Base-by-base conservation (phyloP, 2,797 vertebrate species). In the Schizothorax lantsangensis region DNA sequence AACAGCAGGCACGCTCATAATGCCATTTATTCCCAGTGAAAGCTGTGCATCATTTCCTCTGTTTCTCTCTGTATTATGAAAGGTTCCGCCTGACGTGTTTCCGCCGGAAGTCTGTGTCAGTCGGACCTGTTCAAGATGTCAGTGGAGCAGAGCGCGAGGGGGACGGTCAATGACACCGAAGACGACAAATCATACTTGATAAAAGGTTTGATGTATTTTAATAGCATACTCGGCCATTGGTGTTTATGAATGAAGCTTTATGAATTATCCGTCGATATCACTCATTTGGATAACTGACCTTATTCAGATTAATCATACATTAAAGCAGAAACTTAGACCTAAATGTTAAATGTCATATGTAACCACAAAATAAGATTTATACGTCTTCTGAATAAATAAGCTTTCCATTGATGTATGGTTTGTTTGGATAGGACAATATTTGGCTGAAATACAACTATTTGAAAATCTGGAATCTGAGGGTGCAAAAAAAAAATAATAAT, bases 41-140 rank as follows among this genome's bases (percentile, higher is more conserved):
- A 69, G 68, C 49, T 68, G 30, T 64, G 23, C 4, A 14, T 45
- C 21, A 45, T 69, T 10, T 47, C n/a, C 26, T 30, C 8, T 17
- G 9, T 64, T 64, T 26, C 11, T 59, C 0, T 10, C 40, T 23
- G 30, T 36, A 23, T 2, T 49, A 6, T 17, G 12, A 73, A 77
- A 36, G 75, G 88, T 93, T 91, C 90, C 86, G 23, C 2, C 2
- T 4, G 4, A 3, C 1, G 11, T 90, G 91, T 93, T 94, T 94
- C 91, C 89, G 33, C 17, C 14, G 86, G 94, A 93, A 87, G 7
- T 2, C 0, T 30, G 90, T 88, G 79, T 40, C 0, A 5, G 90
- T 89, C 75, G 91, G 89, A 93, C 93, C 5, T 47, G 26, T 38
- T 26, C 71, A 92, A 88, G 84, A 95, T 95, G 93, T 49, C 93